phyloP scores from a whole-genome alignment of 2,888 invertebrate species.

The Spialia ferax region DNA sequence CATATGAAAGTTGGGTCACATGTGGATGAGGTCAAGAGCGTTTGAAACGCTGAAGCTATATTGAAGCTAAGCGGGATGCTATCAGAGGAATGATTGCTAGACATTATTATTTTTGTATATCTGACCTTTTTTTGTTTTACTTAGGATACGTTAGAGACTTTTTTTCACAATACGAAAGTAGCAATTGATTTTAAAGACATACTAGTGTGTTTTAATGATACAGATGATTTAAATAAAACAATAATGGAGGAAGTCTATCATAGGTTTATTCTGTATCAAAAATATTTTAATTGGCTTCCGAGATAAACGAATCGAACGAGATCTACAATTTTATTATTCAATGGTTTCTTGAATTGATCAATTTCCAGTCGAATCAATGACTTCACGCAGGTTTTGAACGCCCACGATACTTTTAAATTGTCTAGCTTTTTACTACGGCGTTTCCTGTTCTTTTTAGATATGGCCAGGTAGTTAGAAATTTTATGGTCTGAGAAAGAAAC shows the following conservation, averaged over 20 bases:
- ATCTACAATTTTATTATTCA: slow-evolving; percentile 16
- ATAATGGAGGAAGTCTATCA: background rate
- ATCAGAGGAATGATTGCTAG: no score
- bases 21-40: background rate
- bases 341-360: slow-evolving; percentile 24
- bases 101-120: no score
- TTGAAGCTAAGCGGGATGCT: no score
- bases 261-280: slow-evolving; percentile 1
- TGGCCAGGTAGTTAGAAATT: background rate
- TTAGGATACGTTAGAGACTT: no score
- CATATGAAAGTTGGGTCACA: slow-evolving; percentile 2
- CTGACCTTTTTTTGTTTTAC: no score
- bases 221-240: background rate
- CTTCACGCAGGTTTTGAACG: slow-evolving; percentile 17
- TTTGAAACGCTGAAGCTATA: background rate
- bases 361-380: slow-evolving; percentile 23
- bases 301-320: slow-evolving; percentile 12
- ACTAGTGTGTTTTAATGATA: no score
- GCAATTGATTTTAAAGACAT: no score
- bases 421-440: slow-evolving; percentile 5
- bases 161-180: no score
- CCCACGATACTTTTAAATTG: slow-evolving; percentile 10
- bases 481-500: background rate
- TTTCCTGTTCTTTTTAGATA: slow-evolving; percentile 13
- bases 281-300: slow-evolving; percentile 28